Base-by-base conservation (phyloP, 2,888 invertebrate species). In the Drosophila sordidula region DNA sequence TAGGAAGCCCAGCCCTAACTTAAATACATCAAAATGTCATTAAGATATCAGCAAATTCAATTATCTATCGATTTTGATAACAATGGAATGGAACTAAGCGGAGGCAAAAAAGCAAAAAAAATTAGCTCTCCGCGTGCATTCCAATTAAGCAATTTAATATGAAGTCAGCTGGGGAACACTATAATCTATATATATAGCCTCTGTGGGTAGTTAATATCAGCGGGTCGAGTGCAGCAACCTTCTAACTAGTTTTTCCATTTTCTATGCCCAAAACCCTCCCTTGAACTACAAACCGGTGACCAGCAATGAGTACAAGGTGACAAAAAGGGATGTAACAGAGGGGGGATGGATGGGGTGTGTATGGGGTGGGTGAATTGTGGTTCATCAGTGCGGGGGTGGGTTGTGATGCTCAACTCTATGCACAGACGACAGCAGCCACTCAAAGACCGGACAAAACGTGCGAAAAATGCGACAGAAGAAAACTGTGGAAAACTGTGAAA, bases 61-160 rank as follows among this genome's bases (percentile, higher is more conserved):
- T 82, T 84, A 87, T 59, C 65, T 59, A 70, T 75, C 47, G 71
- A 85, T 70, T 82, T 74, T 81, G 85, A 85, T 82, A 85, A 80
- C 64, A 75, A 71, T 69, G 56, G n/a, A 73, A 56, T 62, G 61
- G 44, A 51, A 22, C 64, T 49, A 51, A 64, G 36, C 18, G 18
- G 51, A 29, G 41, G 51, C n/a, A n/a, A n/a, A n/a, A 38, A 36
- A 9, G 42, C 39, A 44, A 63, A 49, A 34, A 12, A 42, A 47
- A 50, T 55, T 32, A 49, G 25, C 18, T 45, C 11, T 14, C 11
- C 41, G 29, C 25, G 29, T 66, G 70, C 71, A 62, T 46, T 68
- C 68, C 69, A 81, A 81, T 81, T 80, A 86, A 83, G 72, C 56
- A 83, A 72, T 86, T 83, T 77, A 65, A 77, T 55, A 73, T 41